A percentile compares a stretch with the other conserved stretches of the same genome.
These are phyloP conservation scores for Coremacera marginata DNA, from an alignment of 2,888 invertebrate genomes.

Conservation along the genomic window DNA sequence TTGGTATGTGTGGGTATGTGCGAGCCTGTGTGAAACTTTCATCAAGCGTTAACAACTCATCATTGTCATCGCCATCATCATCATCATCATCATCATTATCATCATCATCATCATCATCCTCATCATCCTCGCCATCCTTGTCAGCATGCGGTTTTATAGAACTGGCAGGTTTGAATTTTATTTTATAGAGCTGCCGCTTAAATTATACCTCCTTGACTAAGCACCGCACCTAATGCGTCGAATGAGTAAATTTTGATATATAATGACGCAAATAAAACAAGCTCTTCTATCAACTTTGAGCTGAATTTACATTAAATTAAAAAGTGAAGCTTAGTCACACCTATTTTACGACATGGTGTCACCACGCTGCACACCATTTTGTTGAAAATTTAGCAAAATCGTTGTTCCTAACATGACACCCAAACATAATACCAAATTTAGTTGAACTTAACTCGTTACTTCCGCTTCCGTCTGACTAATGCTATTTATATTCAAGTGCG, in stretches of 20 bases:
- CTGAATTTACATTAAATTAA: not conserved
- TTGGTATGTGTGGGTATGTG: not conserved
- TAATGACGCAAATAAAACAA: constrained; percentile 19
- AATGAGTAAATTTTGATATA: constrained; percentile 9
- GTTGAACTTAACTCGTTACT: not conserved
- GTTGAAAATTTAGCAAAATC: not conserved
- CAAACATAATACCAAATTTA: not conserved
- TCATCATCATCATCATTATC: not conserved
- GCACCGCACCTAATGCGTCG: constrained; percentile 15
- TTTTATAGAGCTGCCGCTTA: not conserved
- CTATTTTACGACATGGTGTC: not conserved
- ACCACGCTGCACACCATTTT: not conserved
- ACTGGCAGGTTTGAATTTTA: not conserved
- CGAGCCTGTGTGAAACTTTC: not conserved
- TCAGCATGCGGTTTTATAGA: not conserved
- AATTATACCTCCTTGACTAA: not conserved
- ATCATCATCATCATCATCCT: not conserved
- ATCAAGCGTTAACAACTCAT: not conserved
- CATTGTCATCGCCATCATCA: not conserved
- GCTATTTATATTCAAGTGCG: not conserved
- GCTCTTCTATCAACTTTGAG: not conserved
- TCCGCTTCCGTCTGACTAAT: not conserved
- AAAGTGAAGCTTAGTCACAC: not conserved
- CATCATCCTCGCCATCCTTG: not conserved
- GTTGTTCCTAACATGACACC: not conserved